Evolutionary conservation across 1,140 invertebrate genomes (phyloP).

Genomic region (Plectus sambesii): DNA sequence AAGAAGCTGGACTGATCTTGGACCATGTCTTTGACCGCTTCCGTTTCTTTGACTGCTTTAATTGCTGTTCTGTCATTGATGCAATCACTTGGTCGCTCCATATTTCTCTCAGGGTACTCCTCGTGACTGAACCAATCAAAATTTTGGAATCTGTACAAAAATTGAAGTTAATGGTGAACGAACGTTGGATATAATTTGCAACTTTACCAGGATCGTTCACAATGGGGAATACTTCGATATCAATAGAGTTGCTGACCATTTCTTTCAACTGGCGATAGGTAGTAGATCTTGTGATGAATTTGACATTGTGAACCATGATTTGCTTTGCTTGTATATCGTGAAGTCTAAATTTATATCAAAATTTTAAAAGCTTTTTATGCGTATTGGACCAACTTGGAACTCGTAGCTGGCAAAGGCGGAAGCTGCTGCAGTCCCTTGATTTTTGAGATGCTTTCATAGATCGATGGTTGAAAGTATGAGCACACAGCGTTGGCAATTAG

Average conservation of each 20-base stretch:
- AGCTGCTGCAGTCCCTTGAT: conserved; percentile 74
- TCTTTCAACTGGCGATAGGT: conserved; percentile 34
- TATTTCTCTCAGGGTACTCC: conserved; percentile 34
- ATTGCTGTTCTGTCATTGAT: too few species aligned
- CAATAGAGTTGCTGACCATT: conserved; percentile 33
- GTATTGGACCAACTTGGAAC: conserved; percentile 26
- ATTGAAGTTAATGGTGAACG: too few species aligned
- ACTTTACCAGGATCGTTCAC: conserved; percentile 36
- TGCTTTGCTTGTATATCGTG: conserved; percentile 43
- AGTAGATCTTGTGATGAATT: conserved; percentile 32
- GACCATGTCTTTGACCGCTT: too few species aligned
- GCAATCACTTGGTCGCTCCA: conserved; percentile 36
- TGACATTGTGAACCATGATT: conserved; percentile 39
- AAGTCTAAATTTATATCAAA: conserved; percentile 12
- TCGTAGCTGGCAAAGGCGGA: conserved; percentile 44
- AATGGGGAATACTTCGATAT: conserved; percentile 37
- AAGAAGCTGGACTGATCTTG: too few species aligned
- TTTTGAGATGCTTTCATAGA: conserved; percentile 95
- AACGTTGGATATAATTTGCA: too few species aligned
- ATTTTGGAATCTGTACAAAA: conserved; percentile 43
- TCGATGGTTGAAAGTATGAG: conserved; percentile 78
- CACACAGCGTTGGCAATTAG: conserved; percentile 86
- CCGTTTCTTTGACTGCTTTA: too few species aligned
- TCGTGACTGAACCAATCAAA: conserved; percentile 38
- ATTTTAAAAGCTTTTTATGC: conserved; percentile 9